phyloP scores from a whole-genome alignment of 1,140 invertebrate species.

The Aleiodes sp. region DNA sequence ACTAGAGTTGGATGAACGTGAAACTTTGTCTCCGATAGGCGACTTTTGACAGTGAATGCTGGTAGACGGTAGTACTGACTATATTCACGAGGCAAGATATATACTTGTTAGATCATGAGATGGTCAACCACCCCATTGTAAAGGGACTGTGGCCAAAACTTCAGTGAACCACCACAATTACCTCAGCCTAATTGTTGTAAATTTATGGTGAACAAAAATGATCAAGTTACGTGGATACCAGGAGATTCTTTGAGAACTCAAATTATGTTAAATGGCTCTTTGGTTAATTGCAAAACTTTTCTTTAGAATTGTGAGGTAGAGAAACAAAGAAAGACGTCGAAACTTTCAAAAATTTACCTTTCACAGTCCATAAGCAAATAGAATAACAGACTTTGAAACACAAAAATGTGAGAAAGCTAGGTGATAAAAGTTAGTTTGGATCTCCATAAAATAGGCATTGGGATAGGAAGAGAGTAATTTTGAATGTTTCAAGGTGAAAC shows the following conservation, averaged over 20 bases:
- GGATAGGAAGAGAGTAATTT: not conserved
- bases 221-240: not conserved
- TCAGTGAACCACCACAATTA: not conserved
- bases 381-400: not conserved
- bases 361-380: not conserved
- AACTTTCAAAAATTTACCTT: not conserved
- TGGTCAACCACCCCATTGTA: not conserved
- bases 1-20: not conserved
- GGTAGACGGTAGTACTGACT: not conserved
- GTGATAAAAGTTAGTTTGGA: not conserved
- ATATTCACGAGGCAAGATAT: not conserved
- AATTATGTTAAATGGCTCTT: not conserved
- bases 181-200: not conserved
- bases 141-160: not conserved
- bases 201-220: not conserved
- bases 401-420: not conserved
- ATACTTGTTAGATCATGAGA: not conserved
- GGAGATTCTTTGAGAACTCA: not conserved
- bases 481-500: not conserved
- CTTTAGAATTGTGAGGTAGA: not conserved
- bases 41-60: not conserved
- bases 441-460: not conserved
- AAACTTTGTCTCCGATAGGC: conserved; percentile 18
- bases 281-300: not conserved
- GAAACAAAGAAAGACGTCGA: not conserved